These are phyloP conservation scores for Xylota segnis DNA, from an alignment of 2,888 invertebrate species.

Conservation along the genomic window DNA sequence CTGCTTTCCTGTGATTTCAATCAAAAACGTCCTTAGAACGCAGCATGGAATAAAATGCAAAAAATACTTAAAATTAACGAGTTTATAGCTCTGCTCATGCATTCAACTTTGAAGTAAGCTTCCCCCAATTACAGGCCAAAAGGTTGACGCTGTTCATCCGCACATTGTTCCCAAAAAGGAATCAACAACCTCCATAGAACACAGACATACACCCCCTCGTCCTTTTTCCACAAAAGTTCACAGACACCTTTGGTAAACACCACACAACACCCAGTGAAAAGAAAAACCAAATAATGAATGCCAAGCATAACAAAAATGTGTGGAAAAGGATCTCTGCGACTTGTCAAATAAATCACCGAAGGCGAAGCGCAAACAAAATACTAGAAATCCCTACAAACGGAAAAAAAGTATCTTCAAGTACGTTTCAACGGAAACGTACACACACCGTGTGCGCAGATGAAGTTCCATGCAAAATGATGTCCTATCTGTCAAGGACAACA, in stretches of 20 bases:
- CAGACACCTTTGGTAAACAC: constrained; percentile 37
- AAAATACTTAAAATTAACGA: no score
- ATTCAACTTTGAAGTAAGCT: neutral
- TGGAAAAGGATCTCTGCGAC: constrained; percentile 52
- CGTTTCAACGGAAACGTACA: constrained; percentile 14
- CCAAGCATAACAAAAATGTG: constrained; percentile 38
- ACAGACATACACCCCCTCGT: constrained; percentile 7
- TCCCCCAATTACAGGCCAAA: neutral
- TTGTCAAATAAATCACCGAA: constrained; percentile 59
- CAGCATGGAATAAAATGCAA: no score
- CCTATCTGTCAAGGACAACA: constrained; percentile 68
- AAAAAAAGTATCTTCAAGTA: constrained; percentile 15
- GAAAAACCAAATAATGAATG: constrained; percentile 36
- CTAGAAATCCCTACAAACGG: constrained; percentile 2
- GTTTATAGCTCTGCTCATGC: no score
- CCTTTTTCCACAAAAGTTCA: constrained; percentile 15
- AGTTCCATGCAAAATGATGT: constrained; percentile 58
- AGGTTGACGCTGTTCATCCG: neutral
- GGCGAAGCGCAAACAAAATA: neutral
- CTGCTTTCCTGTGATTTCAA: no score
- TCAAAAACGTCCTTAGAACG: no score
- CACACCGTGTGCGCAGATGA: constrained; percentile 26
- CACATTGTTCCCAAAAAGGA: constrained; percentile 13
- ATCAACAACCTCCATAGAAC: neutral
- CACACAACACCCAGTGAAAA: neutral